Evolutionary conservation across 2,113 vertebrate genomes (phyloP).

Genomic region (Pteropus alecto): DNA sequence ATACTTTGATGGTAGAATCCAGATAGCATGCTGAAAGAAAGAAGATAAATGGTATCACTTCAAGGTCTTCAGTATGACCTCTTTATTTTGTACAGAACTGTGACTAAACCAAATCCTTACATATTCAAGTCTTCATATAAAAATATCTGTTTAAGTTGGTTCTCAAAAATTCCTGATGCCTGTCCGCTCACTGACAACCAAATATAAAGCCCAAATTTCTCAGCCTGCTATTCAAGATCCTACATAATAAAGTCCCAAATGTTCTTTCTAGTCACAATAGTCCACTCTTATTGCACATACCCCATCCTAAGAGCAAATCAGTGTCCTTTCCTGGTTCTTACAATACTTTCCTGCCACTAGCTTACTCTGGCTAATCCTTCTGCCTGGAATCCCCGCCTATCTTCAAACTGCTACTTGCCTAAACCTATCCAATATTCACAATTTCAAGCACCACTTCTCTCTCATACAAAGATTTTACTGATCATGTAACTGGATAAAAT

Average conservation of each 20-base stretch:
- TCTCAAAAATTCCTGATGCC: background rate
- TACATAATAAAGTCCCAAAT: background rate
- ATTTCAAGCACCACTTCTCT: conserved; percentile 9
- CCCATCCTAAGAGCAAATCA: background rate
- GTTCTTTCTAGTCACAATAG: background rate
- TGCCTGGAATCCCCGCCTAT: background rate
- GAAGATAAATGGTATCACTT: background rate
- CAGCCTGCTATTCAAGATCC: background rate
- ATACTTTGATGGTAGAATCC: background rate
- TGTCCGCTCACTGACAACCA: background rate
- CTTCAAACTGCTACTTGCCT: background rate
- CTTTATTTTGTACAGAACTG: background rate
- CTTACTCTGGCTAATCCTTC: background rate
- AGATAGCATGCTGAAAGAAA: conserved; percentile 1
- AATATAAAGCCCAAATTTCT: background rate
- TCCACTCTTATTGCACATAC: background rate
- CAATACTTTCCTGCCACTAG: background rate
- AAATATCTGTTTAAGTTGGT: background rate
- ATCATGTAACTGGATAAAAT: background rate
- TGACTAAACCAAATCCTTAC: conserved; percentile 3
- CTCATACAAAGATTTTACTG: background rate
- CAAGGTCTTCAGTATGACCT: background rate
- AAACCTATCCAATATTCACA: background rate
- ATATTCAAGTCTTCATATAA: background rate
- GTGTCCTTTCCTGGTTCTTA: background rate